Evolutionary conservation across 2,797 vertebrate species (phyloP).

Genomic region (Myotis findleyi): DNA sequence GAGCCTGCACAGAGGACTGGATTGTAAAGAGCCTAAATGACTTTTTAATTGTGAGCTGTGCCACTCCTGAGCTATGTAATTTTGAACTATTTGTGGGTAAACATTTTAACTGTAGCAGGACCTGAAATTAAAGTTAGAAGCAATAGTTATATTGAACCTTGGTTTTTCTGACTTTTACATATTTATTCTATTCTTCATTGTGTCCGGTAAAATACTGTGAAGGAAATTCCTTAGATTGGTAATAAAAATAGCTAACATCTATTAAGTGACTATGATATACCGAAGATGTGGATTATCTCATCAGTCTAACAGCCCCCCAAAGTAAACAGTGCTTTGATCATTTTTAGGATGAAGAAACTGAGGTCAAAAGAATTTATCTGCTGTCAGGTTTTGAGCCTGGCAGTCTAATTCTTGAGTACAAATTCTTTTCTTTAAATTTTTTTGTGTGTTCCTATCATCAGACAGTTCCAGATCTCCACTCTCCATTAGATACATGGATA

Average conservation of each 20-base stretch:
- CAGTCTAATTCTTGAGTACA: background rate
- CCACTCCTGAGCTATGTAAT: background rate
- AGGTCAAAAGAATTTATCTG: background rate
- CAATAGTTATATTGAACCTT: background rate
- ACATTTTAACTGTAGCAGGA: background rate
- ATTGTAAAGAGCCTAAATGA: background rate
- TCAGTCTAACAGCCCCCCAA: background rate
- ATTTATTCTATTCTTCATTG: background rate
- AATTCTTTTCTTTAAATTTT: background rate
- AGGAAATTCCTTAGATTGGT: background rate
- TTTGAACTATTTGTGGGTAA: background rate
- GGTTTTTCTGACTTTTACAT: background rate
- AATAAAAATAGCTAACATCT: background rate
- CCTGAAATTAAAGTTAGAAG: slow-evolving; percentile 52
- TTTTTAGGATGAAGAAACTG: slow-evolving; percentile 30
- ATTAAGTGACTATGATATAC: background rate
- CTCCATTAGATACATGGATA: background rate
- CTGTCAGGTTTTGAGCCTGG: background rate
- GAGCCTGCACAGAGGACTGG: background rate
- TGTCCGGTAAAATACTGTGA: background rate
- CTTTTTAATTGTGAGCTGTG: slow-evolving; percentile 9
- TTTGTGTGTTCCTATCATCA: background rate
- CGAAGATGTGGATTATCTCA: background rate
- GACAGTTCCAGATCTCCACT: background rate
- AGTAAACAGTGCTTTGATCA: background rate